A percentile compares a stretch with the other conserved stretches of the same genome.
These are phyloP conservation scores for Sarcophaga subvicina DNA, from an alignment of 2,888 invertebrate genomes.

Conservation along the genomic window DNA sequence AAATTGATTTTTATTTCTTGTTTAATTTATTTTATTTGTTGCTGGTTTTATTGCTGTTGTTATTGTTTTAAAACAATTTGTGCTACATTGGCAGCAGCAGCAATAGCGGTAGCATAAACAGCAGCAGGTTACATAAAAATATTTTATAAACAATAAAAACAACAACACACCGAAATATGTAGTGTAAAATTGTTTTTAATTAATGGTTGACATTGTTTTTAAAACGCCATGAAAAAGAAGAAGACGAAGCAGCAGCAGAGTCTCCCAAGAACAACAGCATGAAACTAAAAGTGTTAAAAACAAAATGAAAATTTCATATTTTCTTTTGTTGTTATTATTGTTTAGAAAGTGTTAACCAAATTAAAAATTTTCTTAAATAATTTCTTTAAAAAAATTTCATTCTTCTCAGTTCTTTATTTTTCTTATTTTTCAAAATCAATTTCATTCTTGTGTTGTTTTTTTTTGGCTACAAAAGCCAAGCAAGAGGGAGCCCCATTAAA, in stretches of 20 bases:
- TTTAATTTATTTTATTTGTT: constrained; percentile 37
- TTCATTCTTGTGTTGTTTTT: neutral
- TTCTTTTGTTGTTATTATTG: neutral
- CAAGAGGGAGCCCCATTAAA: neutral
- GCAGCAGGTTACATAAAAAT: constrained; percentile 44
- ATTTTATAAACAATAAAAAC: constrained; percentile 21
- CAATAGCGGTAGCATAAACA: neutral
- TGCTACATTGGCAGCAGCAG: neutral
- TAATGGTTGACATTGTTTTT: neutral
- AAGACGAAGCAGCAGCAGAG: neutral
- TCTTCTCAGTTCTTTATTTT: neutral
- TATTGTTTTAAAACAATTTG: neutral
- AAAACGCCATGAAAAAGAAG: neutral
- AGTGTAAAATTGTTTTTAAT: neutral
- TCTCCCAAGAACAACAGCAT: neutral
- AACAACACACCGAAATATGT: neutral
- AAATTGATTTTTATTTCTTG: constrained; percentile 8
- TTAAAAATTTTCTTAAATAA: constrained; percentile 8
- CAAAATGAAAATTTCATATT: neutral
- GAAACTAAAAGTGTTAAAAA: constrained; percentile 27
- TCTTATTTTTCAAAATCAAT: neutral
- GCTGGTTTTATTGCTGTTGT: neutral
- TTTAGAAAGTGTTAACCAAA: constrained; percentile 1
- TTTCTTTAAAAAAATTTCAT: neutral
- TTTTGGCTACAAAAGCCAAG: neutral